Evolutionary conservation across 2,113 vertebrate species (phyloP).

Genomic region (Pelvicachromis taeniatus): DNA sequence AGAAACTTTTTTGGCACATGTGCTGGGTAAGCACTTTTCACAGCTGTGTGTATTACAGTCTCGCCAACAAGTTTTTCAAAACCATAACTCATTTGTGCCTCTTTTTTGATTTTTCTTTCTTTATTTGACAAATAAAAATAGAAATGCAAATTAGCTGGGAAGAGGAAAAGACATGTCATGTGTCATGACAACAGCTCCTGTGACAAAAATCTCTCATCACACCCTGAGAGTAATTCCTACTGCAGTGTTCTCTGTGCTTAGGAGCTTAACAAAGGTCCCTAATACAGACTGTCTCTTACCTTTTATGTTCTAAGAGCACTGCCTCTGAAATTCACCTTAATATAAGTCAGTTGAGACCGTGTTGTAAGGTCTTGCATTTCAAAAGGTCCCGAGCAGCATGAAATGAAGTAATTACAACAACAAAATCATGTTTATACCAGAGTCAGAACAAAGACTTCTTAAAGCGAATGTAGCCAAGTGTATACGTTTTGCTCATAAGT

Average conservation of each 20-base stretch:
- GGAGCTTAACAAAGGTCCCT: not conserved
- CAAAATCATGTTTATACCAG: constrained; percentile 36
- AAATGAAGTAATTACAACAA: constrained; percentile 39
- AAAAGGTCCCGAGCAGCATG: constrained; percentile 34
- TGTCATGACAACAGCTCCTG: not conserved
- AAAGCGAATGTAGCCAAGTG: not conserved
- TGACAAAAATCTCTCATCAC: not conserved
- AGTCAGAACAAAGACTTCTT: constrained; percentile 51
- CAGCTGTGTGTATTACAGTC: not conserved
- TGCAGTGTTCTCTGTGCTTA: not conserved
- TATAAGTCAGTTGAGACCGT: not conserved
- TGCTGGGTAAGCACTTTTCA: not conserved
- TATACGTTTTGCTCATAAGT: constrained; percentile 10
- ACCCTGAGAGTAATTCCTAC: fast-evolving
- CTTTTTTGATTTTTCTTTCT: not conserved
- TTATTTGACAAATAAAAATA: not conserved
- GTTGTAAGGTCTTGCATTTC: not conserved
- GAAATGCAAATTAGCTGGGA: not conserved
- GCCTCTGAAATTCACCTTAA: not conserved
- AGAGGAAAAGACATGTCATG: not conserved
- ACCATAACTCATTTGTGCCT: not conserved
- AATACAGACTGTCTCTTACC: not conserved
- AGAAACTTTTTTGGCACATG: not conserved
- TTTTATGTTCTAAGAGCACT: not conserved
- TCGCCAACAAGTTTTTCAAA: not conserved